phyloP scores from a whole-genome alignment of 2,113 vertebrate genomes.

The Chunga burmeisteri region DNA sequence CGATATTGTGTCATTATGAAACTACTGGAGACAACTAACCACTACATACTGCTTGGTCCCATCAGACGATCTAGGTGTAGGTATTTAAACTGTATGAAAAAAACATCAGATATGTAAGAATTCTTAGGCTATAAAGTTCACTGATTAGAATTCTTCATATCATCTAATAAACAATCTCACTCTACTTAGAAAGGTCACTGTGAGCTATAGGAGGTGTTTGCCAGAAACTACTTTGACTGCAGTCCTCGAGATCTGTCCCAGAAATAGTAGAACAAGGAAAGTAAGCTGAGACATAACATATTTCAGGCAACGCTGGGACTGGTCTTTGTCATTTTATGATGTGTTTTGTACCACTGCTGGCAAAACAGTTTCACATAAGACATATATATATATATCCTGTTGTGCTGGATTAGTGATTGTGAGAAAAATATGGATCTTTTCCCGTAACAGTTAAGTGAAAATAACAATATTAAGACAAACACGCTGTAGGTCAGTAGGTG shows the following conservation, averaged over 20 bases:
- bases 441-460: background rate
- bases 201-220: background rate
- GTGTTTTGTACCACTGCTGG: background rate
- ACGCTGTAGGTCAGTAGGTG: background rate
- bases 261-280: background rate
- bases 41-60: accelerated
- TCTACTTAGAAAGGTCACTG: background rate
- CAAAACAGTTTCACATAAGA: background rate
- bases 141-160: background rate
- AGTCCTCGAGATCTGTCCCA: background rate
- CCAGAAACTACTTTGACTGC: background rate
- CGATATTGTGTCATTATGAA: background rate
- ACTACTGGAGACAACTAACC: background rate
- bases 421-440: background rate
- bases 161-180: background rate
- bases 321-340: background rate
- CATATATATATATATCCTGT: background rate
- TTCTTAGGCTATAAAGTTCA: background rate
- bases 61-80: background rate
- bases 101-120: background rate
- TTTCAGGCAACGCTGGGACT: background rate
- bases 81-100: background rate
- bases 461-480: background rate
- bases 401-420: background rate
- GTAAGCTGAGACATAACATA: background rate